Percentiles rank a stretch among this genome's conserved stretches.
Evolutionary conservation across 2,888 invertebrate genomes (phyloP).

Genomic region (Clistopyga incitator): DNA sequence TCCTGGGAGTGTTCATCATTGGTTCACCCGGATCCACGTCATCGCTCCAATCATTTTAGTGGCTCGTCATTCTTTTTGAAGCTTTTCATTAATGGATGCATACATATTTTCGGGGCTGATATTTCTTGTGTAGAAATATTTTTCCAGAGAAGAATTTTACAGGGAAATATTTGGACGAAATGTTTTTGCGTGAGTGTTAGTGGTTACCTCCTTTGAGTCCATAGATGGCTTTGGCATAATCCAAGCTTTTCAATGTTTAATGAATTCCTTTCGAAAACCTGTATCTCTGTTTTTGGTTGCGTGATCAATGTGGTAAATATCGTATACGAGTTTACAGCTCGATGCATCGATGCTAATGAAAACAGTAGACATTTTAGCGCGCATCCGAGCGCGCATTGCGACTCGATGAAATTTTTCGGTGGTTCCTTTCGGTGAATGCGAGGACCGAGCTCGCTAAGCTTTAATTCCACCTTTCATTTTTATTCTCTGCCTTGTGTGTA

Average conservation of each 20-base stretch:
- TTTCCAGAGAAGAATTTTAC: no score
- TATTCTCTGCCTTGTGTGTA: slow-evolving; percentile 28
- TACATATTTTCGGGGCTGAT: no score
- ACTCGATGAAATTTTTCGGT: not conserved
- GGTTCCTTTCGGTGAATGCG: not conserved
- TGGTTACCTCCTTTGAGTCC: no score
- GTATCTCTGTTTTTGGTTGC: not conserved
- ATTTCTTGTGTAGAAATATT: no score
- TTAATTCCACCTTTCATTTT: slow-evolving; percentile 17
- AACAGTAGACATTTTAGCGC: not conserved
- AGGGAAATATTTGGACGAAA: no score
- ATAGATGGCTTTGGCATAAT: not conserved
- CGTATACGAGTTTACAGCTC: not conserved
- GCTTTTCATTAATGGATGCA: no score
- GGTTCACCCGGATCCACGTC: no score
- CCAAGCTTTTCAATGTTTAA: not conserved
- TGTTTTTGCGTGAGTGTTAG: no score
- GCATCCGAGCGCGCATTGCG: not conserved
- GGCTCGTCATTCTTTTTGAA: no score
- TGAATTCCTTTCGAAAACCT: slow-evolving; percentile 1
- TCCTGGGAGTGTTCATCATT: no score
- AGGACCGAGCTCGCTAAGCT: slow-evolving; percentile 14
- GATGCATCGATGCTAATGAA: not conserved
- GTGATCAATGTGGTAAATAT: not conserved
- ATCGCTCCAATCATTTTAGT: no score